These are phyloP conservation scores for Indicator maculatus DNA, from an alignment of 2,113 vertebrate species.

Conservation along the genomic window DNA sequence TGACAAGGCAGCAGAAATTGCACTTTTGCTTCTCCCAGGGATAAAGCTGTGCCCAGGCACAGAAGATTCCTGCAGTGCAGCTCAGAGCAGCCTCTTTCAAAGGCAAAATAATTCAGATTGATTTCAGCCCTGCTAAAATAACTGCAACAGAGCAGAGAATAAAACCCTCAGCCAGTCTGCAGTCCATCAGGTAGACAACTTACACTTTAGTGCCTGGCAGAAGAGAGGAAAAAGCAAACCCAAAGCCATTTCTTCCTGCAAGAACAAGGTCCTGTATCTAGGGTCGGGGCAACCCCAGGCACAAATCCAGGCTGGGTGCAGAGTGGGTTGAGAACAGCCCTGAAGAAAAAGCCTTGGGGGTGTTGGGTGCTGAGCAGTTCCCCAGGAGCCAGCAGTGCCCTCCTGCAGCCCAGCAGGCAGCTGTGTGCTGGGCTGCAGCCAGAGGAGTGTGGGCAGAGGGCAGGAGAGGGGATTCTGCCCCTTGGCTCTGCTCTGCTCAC, in stretches of 20 bases:
- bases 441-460: too few relatives aligned
- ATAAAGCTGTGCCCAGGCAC: neutral
- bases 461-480: too few relatives aligned
- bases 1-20: neutral
- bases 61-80: neutral
- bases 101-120: neutral
- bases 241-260: neutral
- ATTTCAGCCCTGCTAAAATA: slow-evolving; percentile 1
- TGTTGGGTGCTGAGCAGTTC: too few relatives aligned
- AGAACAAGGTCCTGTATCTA: too few relatives aligned
- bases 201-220: neutral
- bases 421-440: too few relatives aligned
- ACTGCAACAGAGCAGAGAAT: neutral
- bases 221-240: neutral
- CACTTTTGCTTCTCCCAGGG: neutral
- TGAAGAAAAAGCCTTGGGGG: too few relatives aligned
- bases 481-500: too few relatives aligned
- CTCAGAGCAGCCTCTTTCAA: neutral
- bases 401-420: too few relatives aligned
- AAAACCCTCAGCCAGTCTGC: neutral
- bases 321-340: too few relatives aligned
- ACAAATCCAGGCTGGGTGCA: too few relatives aligned
- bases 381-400: too few relatives aligned
- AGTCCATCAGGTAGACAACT: neutral
- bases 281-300: too few relatives aligned